phyloP scores from a whole-genome alignment of 2,113 vertebrate genomes.

The Carollia perspicillata region DNA sequence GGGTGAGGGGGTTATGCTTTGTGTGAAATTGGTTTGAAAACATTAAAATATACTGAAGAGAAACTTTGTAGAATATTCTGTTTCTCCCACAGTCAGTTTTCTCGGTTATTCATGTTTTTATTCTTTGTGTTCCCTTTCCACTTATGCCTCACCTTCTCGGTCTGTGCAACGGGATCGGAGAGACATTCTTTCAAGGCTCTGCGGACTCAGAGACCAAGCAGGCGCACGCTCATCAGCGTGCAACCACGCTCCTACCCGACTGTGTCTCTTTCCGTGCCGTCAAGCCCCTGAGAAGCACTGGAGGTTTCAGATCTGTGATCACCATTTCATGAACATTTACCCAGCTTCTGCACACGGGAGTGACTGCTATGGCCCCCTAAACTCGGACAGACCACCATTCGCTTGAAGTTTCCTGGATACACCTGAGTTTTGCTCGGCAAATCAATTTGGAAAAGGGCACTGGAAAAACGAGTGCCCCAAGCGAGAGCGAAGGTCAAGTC shows the following conservation, averaged over 20 bases:
- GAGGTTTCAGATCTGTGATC: background rate
- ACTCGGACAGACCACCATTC: background rate
- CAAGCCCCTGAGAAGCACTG: background rate
- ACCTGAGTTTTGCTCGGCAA: background rate
- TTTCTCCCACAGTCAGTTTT: background rate
- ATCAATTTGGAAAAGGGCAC: background rate
- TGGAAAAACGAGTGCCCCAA: no score
- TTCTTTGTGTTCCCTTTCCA: background rate
- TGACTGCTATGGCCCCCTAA: background rate
- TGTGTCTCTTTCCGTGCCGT: background rate
- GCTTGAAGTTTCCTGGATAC: background rate
- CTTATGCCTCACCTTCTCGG: background rate
- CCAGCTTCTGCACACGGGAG: background rate
- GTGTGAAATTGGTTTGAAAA: background rate
- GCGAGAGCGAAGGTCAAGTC: no score
- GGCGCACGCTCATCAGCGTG: background rate
- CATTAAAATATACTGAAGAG: background rate
- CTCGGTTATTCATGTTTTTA: background rate
- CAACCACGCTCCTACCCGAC: rapidly evolving
- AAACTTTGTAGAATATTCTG: background rate
- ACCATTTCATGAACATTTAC: background rate
- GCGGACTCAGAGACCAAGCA: background rate
- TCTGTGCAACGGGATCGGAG: no score
- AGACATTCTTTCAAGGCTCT: background rate
- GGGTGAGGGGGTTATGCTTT: background rate